Percentiles rank a stretch among this genome's conserved stretches.
phyloP scores from a whole-genome alignment of 2,113 vertebrate genomes.

The Irena cyanogastra region DNA sequence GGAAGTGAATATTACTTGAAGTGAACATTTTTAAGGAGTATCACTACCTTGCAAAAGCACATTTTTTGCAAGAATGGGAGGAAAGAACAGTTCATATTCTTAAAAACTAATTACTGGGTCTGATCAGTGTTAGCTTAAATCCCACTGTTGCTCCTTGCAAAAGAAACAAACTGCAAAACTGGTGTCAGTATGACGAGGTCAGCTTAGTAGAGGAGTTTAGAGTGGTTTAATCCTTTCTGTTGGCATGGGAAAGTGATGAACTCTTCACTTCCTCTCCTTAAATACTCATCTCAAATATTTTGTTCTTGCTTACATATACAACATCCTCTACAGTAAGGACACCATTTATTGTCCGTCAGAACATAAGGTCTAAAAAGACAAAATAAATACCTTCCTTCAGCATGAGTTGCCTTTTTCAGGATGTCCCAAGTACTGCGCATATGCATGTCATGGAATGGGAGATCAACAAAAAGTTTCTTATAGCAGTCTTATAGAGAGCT shows the following conservation, averaged over 20 bases:
- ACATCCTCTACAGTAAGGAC: neutral
- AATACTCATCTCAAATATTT: neutral
- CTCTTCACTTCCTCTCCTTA: neutral
- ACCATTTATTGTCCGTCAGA: neutral
- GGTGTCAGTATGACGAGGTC: neutral
- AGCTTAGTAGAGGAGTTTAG: neutral
- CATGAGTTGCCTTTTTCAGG: neutral
- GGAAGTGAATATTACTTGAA: neutral
- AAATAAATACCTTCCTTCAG: neutral
- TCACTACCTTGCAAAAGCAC: neutral
- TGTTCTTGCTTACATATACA: neutral
- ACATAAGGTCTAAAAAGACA: neutral
- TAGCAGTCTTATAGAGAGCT: neutral
- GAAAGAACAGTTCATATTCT: neutral
- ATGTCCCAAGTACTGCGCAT: neutral
- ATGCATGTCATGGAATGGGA: neutral
- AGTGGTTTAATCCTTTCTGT: neutral
- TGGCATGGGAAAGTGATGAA: neutral
- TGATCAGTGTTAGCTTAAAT: neutral
- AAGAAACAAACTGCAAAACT: neutral
- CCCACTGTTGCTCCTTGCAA: fast-evolving
- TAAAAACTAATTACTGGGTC: neutral
- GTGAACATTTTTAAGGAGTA: neutral
- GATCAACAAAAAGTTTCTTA: neutral
- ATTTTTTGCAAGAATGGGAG: neutral